Base-by-base conservation (phyloP, 2,888 invertebrate genomes). In the Amiota mariae region DNA sequence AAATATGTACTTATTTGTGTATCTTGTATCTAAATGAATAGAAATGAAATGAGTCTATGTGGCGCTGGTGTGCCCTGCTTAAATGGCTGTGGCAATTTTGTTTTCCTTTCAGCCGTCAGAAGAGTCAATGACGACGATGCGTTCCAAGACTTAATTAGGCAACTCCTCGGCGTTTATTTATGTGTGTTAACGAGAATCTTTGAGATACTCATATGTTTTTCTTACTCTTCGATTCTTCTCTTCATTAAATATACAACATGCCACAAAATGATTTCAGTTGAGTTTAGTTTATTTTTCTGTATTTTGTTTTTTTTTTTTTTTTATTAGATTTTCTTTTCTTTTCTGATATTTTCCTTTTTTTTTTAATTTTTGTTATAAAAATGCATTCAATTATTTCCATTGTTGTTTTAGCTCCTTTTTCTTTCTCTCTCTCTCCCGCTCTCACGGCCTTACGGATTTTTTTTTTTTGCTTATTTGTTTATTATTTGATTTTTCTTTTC, bases 61-160 rank as follows among this genome's bases (percentile, higher is more conserved):
- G 78, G 80, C 72, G 81, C 77, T 46, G 36, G 6, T 36, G 79
- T 83, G 80, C 75, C 86, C 78, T 85, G 85, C 86, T 86, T 82
- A 86, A 85, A 82, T 67, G 67, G 13, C 15, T 49, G 15, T 49
- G 67, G 15, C 20, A 49, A 10, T 48, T 48, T 64, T 57, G 70
- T 18, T 54, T 51, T 51, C 54, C 20, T 68, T 54, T 51, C 54
- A 36, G 49, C 24, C 54, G 24, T 49, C 54, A 36, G 36, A 36
- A 36, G 36, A 36, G 36, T 36, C 36, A 36, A 36, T 36, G 36
- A 36, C 36, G 12, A n/a, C 13, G 54, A 54, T 9, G 54, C n/a
- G 72, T 75, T 79, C 79, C 78, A 80, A 82, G 82, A 86, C 84
- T 86, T 85, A 85, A 85, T 85, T 85, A 86, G 84, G 80, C 81